Evolutionary conservation across 2,888 invertebrate genomes (phyloP), one percentile per base, ranked within the genome.

Genomic region (Chromoteleia sp.): DNA sequence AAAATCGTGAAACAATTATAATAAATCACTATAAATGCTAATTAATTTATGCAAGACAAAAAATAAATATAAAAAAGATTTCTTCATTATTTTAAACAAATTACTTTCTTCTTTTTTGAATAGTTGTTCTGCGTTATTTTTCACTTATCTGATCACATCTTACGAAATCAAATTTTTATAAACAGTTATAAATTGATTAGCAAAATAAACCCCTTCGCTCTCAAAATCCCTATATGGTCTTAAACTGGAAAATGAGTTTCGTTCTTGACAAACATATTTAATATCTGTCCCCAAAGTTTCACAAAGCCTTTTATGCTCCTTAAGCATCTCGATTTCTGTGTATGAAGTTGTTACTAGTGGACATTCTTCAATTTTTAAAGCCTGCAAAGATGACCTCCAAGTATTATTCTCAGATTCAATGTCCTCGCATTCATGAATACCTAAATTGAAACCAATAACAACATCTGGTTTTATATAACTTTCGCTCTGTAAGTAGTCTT

Each of bases 171-270:
- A 71, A 54, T 85, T 83, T 30, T 81, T 50, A 67, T 89, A 90
- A 68, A 90, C 83, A 30, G 85, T 83, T 7, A 91, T 21, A 75
- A 87, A 88, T 39, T 89, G 86, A 84, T 91, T 91, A 52, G 87
- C 86, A 82, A 88, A 89, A 68, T 85, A 89, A 75, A 90, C 83
- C 14, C 83, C 85, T 25, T 87, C 88, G 33, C 78, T 87, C 74
- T 87, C 88, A 61, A 87, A 88, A 82, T 90, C 88, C 78, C 90
- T 87, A 58, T 86, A 83, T 4, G 89, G 89, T 76, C 88, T 86
- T 19, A 89, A 65, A 70, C 89, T 87, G 0, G 86, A 84, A 59
- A 86, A 91, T 17, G 86, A 86, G 84, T 90, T 91, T 25, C 65
- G 81, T 50, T 83, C 84, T 6, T 70, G 85, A 21, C 71, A 86